Percentiles rank a stretch among this genome's conserved stretches.
Evolutionary conservation across 2,888 invertebrate species (phyloP).

Genomic region (Tholera decimalis): DNA sequence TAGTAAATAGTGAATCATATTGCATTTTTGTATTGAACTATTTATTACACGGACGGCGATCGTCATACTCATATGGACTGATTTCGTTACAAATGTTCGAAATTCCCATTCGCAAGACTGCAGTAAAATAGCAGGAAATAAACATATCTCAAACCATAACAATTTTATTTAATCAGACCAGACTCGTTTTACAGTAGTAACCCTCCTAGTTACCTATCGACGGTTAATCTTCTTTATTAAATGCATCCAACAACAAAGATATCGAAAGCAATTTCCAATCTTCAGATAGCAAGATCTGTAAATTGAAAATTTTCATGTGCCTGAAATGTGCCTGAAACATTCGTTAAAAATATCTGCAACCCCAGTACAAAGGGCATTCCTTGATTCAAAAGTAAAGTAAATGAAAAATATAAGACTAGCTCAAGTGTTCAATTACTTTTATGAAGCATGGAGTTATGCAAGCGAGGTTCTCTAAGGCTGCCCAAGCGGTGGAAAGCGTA

Average conservation of each 20-base stretch:
- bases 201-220: neutral
- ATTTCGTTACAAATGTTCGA: neutral
- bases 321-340: slow-evolving; percentile 2
- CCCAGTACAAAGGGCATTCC: neutral
- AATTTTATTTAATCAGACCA: neutral
- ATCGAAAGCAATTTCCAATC: neutral
- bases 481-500: neutral
- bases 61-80: neutral
- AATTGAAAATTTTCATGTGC: neutral
- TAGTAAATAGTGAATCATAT: neutral
- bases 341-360: neutral
- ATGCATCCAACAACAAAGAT: no score
- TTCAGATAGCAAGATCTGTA: neutral
- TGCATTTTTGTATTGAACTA: neutral
- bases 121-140: neutral
- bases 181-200: neutral
- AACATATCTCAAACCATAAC: neutral
- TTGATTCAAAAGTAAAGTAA: neutral
- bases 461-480: no score
- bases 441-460: neutral
- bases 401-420: slow-evolving; percentile 7
- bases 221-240: neutral
- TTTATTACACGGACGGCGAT: neutral
- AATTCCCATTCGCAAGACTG: no score
- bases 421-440: slow-evolving; percentile 15